Conservation (phyloP, 1,140 invertebrate species). For the Cydia strobilella region DNA sequence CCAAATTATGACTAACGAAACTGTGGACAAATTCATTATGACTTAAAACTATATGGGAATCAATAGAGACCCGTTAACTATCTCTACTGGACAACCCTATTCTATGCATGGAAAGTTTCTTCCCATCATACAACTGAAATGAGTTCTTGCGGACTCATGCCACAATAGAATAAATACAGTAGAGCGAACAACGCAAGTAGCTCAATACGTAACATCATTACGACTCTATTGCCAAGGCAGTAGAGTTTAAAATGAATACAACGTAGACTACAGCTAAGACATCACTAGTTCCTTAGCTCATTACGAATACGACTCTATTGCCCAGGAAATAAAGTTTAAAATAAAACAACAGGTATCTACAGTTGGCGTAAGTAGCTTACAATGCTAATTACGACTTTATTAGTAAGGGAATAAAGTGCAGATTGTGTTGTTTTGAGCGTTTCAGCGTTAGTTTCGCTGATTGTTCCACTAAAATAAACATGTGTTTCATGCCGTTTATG, state of each 20-base stretch:
- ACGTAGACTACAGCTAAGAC: background rate
- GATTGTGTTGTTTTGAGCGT: background rate
- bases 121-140: slow-evolving; percentile 6
- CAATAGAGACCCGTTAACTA: too few species aligned
- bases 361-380: background rate
- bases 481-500: background rate
- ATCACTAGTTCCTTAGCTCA: too few species aligned
- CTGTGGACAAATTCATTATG: too few species aligned
- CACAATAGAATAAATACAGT: slow-evolving; percentile 1
- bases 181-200: background rate
- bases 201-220: background rate
- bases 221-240: background rate
- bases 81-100: background rate
- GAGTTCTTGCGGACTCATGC: background rate
- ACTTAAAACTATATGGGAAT: too few species aligned
- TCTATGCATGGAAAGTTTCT: background rate
- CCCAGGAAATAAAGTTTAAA: too few species aligned
- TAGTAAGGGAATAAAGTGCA: background rate
- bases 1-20: too few species aligned
- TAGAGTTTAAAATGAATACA: background rate
- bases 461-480: background rate
- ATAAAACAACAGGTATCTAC: too few species aligned
- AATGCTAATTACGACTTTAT: background rate
- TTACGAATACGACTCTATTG: too few species aligned
- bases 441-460: background rate